These are phyloP conservation scores for Channa striata DNA, from an alignment of 2,797 vertebrate genomes.

Conservation along the genomic window DNA sequence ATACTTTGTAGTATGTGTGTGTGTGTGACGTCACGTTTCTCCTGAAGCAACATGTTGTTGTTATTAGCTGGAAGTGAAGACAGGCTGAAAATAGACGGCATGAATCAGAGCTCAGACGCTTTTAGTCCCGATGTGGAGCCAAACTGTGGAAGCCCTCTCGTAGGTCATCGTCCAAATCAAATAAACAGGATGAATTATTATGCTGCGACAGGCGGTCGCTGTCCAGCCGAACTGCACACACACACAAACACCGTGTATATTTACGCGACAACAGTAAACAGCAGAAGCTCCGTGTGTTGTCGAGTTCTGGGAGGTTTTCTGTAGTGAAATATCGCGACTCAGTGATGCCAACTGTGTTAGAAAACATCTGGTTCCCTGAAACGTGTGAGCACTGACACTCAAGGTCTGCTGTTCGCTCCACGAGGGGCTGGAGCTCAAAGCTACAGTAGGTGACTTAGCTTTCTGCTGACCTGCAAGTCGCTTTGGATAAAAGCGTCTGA, in stretches of 20 bases:
- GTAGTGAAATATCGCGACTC: background rate
- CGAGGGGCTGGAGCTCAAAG: no score
- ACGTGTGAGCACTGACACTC: no score
- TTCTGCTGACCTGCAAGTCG: background rate
- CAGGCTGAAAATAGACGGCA: conserved; percentile 57
- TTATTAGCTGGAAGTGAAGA: conserved; percentile 44
- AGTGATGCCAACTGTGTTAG: no score
- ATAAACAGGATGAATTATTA: conserved; percentile 66
- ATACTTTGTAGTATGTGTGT: background rate
- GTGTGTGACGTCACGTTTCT: conserved; percentile 21
- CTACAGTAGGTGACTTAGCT: no score
- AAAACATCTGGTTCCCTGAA: no score
- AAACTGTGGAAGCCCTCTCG: conserved; percentile 52
- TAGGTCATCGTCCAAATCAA: conserved; percentile 60
- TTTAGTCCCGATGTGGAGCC: conserved; percentile 55
- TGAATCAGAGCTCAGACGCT: conserved; percentile 44
- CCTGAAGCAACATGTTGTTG: conserved; percentile 34
- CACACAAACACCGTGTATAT: conserved; percentile 42
- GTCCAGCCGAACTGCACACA: conserved; percentile 3
- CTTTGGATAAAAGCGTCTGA: no score
- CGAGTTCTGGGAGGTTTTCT: conserved; percentile 7
- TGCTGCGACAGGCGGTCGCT: conserved; percentile 43
- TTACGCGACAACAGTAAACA: conserved; percentile 53
- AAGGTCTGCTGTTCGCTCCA: no score
- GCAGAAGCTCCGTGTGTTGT: conserved; percentile 20